A percentile compares a stretch with the other conserved stretches of the same genome.
phyloP scores from a whole-genome alignment of 2,113 vertebrate species.

The Perca schrenkii region DNA sequence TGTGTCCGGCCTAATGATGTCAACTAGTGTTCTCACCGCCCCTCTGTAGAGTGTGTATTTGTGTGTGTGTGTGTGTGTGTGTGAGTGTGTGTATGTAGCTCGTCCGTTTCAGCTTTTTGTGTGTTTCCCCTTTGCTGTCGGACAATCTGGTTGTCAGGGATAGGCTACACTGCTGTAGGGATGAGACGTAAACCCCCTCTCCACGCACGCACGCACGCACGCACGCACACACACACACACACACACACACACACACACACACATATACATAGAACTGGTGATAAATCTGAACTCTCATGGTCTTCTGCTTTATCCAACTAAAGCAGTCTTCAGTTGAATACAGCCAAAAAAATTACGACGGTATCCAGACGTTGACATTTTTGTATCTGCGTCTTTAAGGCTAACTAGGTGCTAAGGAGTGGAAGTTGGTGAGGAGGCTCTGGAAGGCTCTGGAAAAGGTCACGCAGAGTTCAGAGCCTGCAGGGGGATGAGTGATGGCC shows the following conservation, averaged over 20 bases:
- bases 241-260: background rate
- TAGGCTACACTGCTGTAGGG: constrained; percentile 36
- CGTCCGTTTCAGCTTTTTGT: constrained; percentile 40
- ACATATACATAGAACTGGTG: constrained; percentile 21
- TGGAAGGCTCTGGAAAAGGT: constrained; percentile 88
- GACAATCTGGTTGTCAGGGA: constrained; percentile 64
- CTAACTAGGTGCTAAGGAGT: constrained; percentile 82
- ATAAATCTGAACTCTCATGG: background rate
- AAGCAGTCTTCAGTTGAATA: background rate
- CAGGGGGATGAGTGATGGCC: constrained; percentile 91
- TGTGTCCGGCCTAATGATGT: constrained; percentile 84
- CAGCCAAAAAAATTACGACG: background rate
- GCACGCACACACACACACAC: constrained; percentile 17
- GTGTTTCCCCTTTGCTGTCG: constrained; percentile 53
- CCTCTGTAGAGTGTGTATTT: constrained; percentile 47
- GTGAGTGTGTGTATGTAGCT: constrained; percentile 33
- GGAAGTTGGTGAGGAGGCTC: constrained; percentile 85
- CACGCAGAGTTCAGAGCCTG: constrained; percentile 92
- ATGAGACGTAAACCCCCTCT: constrained; percentile 22
- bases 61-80: constrained; percentile 42
- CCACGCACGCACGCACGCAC: background rate
- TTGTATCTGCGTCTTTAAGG: constrained; percentile 68
- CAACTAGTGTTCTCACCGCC: constrained; percentile 73
- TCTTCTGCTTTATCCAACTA: constrained; percentile 8
- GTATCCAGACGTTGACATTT: background rate